Conservation (phyloP, 2,888 invertebrate species). For the Trypoxylon attenuatum region DNA sequence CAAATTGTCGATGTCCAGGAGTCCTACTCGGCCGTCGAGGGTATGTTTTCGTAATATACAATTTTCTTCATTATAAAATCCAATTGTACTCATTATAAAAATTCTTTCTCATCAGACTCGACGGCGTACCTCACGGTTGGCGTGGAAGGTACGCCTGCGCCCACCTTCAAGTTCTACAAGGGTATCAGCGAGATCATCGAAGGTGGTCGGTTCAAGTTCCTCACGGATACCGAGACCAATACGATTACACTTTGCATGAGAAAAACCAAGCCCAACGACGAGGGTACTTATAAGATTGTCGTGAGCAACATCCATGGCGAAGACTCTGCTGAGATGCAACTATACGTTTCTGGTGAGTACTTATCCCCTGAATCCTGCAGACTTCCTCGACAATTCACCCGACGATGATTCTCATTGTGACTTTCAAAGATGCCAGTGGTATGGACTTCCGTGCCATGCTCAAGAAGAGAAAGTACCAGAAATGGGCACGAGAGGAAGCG, state of each 20-base stretch:
- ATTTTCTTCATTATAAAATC: not conserved
- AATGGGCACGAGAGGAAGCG: constrained; percentile 93
- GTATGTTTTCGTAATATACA: constrained; percentile 75
- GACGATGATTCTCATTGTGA: not conserved
- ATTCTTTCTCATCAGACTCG: constrained; percentile 78
- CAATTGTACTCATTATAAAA: not conserved
- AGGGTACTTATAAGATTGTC: constrained; percentile 95
- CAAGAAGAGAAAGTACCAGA: constrained; percentile 95
- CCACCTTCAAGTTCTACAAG: constrained; percentile 96
- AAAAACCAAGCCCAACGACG: constrained; percentile 97
- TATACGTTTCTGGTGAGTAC: constrained; percentile 93
- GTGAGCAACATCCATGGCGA: constrained; percentile 96
- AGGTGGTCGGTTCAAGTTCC: constrained; percentile 95
- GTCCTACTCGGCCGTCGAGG: constrained; percentile 97
- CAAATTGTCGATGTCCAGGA: constrained; percentile 94
- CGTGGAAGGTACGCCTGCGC: constrained; percentile 95
- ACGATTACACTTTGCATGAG: constrained; percentile 95
- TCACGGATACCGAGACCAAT: constrained; percentile 95
- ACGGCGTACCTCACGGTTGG: constrained; percentile 94
- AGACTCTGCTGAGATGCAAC: constrained; percentile 95
- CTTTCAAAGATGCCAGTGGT: constrained; percentile 88
- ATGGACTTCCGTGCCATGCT: constrained; percentile 99
- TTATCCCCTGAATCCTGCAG: too few relatives aligned
- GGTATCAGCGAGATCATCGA: constrained; percentile 94
- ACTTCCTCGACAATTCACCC: not conserved